These are phyloP conservation scores for Gila robusta DNA, from an alignment of 2,797 vertebrate species.

Conservation along the genomic window DNA sequence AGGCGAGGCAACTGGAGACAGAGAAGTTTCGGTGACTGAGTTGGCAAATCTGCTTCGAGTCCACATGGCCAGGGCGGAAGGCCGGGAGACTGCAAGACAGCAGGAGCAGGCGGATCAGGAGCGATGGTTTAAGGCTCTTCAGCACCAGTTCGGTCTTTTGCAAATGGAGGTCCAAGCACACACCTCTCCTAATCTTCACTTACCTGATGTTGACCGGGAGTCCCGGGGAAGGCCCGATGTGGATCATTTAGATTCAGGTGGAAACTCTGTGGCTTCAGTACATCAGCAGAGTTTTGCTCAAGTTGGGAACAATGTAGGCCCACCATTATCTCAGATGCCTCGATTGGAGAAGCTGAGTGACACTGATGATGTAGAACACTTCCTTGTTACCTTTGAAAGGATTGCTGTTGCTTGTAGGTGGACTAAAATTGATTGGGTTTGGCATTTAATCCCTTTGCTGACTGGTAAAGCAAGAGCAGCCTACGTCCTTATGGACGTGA, in stretches of 20 bases:
- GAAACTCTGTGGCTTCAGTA: too few species aligned
- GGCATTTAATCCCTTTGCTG: too few species aligned
- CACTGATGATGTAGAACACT: slow-evolving; percentile 16
- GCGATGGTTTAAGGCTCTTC: too few species aligned
- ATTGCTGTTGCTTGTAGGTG: neutral
- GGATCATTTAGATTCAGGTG: neutral
- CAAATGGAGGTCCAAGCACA: neutral
- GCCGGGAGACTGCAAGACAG: too few species aligned
- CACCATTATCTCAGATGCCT: neutral
- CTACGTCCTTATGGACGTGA: too few species aligned
- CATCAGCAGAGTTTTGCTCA: neutral
- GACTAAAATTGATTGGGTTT: too few species aligned
- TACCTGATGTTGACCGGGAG: neutral
- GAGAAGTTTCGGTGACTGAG: neutral
- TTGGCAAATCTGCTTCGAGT: too few species aligned
- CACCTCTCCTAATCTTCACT: neutral
- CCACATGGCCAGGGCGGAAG: neutral
- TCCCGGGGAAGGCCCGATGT: neutral
- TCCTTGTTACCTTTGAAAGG: neutral
- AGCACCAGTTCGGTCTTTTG: too few species aligned
- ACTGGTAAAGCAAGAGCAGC: too few species aligned
- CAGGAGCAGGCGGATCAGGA: too few species aligned
- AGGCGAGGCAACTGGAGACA: neutral
- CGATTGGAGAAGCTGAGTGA: too few species aligned
- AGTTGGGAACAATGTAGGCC: neutral